A percentile compares a stretch with the other conserved stretches of the same genome.
phyloP scores from a whole-genome alignment of 2,113 vertebrate genomes.

The Alosa alosa region DNA sequence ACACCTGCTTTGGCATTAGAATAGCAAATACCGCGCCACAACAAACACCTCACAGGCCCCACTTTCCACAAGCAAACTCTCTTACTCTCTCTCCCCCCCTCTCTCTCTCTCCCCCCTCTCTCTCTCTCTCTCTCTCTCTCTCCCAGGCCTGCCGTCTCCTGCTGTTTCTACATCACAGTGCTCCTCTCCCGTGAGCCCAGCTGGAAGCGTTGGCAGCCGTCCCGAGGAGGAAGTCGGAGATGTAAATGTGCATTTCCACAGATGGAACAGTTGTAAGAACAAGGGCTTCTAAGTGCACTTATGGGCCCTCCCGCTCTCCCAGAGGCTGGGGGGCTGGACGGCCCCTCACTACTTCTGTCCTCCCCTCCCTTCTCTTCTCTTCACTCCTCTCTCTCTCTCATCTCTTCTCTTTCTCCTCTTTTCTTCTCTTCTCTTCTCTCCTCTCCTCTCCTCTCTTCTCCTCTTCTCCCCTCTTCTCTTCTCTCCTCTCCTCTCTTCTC shows the following conservation, averaged over 20 bases:
- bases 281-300: slow-evolving; percentile 48
- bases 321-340: slow-evolving; percentile 30
- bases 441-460: too few relatives aligned
- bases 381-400: background rate
- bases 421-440: too few relatives aligned
- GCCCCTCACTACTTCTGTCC: slow-evolving; percentile 10
- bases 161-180: slow-evolving; percentile 9
- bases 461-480: too few relatives aligned
- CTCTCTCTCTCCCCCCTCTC: background rate
- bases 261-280: slow-evolving; percentile 53
- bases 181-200: slow-evolving; percentile 19
- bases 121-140: background rate
- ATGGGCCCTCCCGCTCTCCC: slow-evolving; percentile 41
- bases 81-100: background rate
- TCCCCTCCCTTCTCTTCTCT: background rate
- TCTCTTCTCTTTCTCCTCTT: background rate
- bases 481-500: too few relatives aligned
- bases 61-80: background rate
- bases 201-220: slow-evolving; percentile 40
- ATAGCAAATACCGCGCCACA: slow-evolving; percentile 15
- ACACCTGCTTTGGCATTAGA: slow-evolving; percentile 29
- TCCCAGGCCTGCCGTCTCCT: background rate
- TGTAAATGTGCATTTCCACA: slow-evolving; percentile 51
- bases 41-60: slow-evolving; percentile 24
- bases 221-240: slow-evolving; percentile 46